These are phyloP conservation scores for Ophiothrix spiculata DNA, from an alignment of 35 echinoderm and acorn worm species.

Conservation along the genomic window DNA sequence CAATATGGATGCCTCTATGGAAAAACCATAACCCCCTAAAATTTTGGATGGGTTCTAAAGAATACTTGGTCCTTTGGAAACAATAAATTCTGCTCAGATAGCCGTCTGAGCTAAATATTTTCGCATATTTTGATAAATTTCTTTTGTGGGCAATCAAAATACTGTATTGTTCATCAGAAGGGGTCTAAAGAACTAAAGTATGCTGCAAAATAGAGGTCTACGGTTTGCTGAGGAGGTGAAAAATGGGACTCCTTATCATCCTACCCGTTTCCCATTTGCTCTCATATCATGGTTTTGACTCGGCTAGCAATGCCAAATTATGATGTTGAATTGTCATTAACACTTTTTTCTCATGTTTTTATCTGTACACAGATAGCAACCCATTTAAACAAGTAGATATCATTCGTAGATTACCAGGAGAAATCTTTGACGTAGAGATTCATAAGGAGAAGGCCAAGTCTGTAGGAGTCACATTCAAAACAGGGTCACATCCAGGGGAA, in stretches of 20 bases:
- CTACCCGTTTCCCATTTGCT: background rate
- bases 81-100: no score
- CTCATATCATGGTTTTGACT: background rate
- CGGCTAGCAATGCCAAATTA: background rate
- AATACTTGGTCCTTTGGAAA: no score
- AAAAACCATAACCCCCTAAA: no score
- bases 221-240: no score
- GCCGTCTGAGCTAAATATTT: no score
- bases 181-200: no score
- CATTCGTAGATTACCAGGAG: constrained; percentile 66
- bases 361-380: constrained; percentile 26
- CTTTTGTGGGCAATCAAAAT: no score
- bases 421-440: constrained; percentile 77
- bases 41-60: no score
- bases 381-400: constrained; percentile 80
- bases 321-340: background rate
- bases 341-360: constrained; percentile 1
- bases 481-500: constrained; percentile 52
- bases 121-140: no score
- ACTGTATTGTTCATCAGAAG: no score
- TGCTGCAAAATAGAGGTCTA: no score
- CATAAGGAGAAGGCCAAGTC: constrained; percentile 53
- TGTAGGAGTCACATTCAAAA: constrained; percentile 69
- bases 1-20: no score
- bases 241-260: background rate